Conservation (phyloP, 2,888 invertebrate genomes). For the Drosophila nr. medialis region DNA sequence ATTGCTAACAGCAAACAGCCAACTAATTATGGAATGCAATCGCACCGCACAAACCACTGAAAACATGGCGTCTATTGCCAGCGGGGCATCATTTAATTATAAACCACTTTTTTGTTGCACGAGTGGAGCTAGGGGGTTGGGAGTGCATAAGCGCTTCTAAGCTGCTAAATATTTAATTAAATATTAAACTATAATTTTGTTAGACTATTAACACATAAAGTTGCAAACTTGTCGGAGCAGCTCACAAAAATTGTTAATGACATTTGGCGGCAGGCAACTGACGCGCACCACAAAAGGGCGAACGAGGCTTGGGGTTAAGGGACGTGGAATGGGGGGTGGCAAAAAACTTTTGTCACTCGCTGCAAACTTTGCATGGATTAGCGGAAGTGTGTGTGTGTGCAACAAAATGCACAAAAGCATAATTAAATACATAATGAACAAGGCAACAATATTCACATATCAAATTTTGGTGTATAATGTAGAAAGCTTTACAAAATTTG, state of each 20-base stretch:
- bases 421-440: constrained; percentile 81
- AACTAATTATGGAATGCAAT: constrained; percentile 59
- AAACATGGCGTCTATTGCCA: constrained; percentile 35
- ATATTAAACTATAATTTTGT: constrained; percentile 75
- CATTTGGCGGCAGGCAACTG: constrained; percentile 55
- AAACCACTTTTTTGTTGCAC: constrained; percentile 29
- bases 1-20: constrained; percentile 28
- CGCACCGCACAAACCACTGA: constrained; percentile 36
- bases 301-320: not conserved
- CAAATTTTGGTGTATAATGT: constrained; percentile 43
- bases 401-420: constrained; percentile 75
- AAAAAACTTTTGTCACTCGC: constrained; percentile 51
- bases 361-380: constrained; percentile 64
- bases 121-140: not conserved
- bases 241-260: constrained; percentile 71
- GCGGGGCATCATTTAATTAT: constrained; percentile 57
- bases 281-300: constrained; percentile 5
- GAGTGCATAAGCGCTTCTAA: constrained; percentile 50
- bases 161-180: constrained; percentile 71
- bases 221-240: constrained; percentile 64
- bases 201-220: constrained; percentile 64
- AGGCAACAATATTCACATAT: constrained; percentile 64
- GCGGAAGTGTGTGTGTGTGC: constrained; percentile 21
- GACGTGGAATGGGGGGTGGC: not conserved
- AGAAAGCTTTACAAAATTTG: constrained; percentile 64